Percentiles rank a stretch among this genome's conserved stretches.
These are phyloP conservation scores for Zosterops borbonicus DNA, from an alignment of 2,113 vertebrate genomes.

Conservation along the genomic window DNA sequence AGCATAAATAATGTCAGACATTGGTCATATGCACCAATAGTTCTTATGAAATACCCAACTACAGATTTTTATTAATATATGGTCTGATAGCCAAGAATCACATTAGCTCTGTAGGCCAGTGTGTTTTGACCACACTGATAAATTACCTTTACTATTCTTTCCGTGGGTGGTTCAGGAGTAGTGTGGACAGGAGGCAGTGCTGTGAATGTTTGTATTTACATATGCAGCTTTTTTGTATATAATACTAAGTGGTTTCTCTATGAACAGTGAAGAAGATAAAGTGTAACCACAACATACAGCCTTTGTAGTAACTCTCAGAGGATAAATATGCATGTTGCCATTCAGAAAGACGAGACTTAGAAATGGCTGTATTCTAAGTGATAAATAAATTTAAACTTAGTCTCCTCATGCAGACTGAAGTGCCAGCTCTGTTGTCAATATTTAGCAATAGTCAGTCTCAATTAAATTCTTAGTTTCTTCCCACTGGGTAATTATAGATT, in stretches of 20 bases:
- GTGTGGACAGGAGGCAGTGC: neutral
- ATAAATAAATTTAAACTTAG: neutral
- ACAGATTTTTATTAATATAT: neutral
- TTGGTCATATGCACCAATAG: neutral
- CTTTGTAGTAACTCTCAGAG: neutral
- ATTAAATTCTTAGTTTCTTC: neutral
- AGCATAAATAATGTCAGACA: neutral
- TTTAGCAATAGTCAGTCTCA: neutral
- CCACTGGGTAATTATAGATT: neutral
- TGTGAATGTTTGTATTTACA: neutral
- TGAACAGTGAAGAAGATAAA: rapidly evolving
- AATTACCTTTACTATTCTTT: neutral
- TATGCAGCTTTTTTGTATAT: neutral
- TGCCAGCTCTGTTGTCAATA: neutral
- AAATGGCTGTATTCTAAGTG: neutral
- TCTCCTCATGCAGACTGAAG: neutral
- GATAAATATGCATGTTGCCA: rapidly evolving
- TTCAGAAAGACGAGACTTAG: neutral
- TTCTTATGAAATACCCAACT: neutral
- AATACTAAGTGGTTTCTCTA: neutral
- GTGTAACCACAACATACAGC: neutral
- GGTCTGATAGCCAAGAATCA: neutral
- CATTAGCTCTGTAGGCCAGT: neutral
- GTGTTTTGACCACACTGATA: neutral
- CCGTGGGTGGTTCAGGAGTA: neutral